These are phyloP conservation scores for Epizoanthus illoricatus DNA, from an alignment of 92 coral and sea anemone genomes.

Conservation along the genomic window DNA sequence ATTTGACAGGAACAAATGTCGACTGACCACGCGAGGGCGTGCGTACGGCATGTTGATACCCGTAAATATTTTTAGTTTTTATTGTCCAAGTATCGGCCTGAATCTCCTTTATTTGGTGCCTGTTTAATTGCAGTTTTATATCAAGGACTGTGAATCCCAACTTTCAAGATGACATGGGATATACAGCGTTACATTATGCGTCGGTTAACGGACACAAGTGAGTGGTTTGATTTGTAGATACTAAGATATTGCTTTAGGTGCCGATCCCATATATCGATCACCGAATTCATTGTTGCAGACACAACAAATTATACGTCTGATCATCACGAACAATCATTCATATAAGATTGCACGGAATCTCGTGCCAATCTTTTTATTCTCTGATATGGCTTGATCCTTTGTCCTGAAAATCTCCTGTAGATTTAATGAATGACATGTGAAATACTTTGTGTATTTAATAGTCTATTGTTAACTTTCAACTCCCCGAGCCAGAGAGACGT, in stretches of 20 bases:
- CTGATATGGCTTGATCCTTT: neutral
- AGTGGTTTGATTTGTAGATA: neutral
- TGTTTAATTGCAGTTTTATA: conserved; percentile 62
- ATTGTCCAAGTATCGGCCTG: neutral
- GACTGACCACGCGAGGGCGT: neutral
- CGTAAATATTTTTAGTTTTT: conserved; percentile 24
- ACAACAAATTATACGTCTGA: neutral
- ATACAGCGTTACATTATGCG: conserved; percentile 88
- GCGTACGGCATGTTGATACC: neutral
- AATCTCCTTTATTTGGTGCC: neutral
- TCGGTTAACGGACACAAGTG: conserved; percentile 91
- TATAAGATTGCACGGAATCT: neutral
- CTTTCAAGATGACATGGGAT: conserved; percentile 95
- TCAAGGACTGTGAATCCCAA: conserved; percentile 78
- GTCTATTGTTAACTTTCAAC: too few relatives aligned
- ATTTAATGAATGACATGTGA: too few relatives aligned
- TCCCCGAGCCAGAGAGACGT: too few relatives aligned
- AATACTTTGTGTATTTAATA: too few relatives aligned
- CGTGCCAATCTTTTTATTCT: neutral
- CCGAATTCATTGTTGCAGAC: neutral
- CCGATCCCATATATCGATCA: neutral
- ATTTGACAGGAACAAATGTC: conserved; percentile 5
- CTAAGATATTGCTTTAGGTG: neutral
- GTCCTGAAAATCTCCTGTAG: too few relatives aligned
- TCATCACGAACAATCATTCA: neutral